A percentile compares a stretch with the other conserved stretches of the same genome.
Conservation (phyloP, 1,140 invertebrate genomes). For the Drosophila malerkotliana region DNA sequence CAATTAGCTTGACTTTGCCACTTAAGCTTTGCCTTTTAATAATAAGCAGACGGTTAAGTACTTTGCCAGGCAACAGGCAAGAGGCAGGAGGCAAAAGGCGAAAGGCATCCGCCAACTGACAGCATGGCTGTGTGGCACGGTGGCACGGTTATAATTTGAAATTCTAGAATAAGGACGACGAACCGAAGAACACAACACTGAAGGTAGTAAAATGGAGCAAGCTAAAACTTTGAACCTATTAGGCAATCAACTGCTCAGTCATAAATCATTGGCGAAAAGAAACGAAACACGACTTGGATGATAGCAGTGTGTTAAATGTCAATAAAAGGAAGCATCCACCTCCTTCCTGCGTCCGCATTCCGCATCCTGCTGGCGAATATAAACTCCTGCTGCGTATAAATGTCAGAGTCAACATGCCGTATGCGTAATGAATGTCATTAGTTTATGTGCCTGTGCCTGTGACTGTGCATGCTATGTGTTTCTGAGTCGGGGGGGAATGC, state of each 20-base stretch:
- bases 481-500: slow-evolving; percentile 5
- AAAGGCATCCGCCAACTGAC: too few species aligned
- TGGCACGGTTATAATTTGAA: slow-evolving; percentile 26
- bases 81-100: neutral
- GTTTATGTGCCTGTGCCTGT: slow-evolving; percentile 21
- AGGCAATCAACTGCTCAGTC: slow-evolving; percentile 41
- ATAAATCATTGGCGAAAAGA: slow-evolving; percentile 37
- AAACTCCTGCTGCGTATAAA: slow-evolving; percentile 54
- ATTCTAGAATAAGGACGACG: neutral
- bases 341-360: neutral
- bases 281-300: slow-evolving; percentile 10
- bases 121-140: neutral
- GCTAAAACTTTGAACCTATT: slow-evolving; percentile 57
- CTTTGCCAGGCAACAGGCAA: slow-evolving; percentile 52
- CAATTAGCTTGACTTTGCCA: slow-evolving; percentile 80
- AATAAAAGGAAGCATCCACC: slow-evolving; percentile 53
- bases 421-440: slow-evolving; percentile 74
- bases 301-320: slow-evolving; percentile 65
- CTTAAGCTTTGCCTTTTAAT: slow-evolving; percentile 80
- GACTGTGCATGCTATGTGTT: neutral
- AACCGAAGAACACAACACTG: neutral
- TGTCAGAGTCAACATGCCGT: slow-evolving; percentile 66
- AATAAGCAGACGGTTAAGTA: slow-evolving; percentile 79
- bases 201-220: slow-evolving; percentile 32
- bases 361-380: slow-evolving; percentile 19